Percentiles rank a stretch among this genome's conserved stretches.
phyloP scores from a whole-genome alignment of 2,888 invertebrate species.

The Drosophila infuscata region DNA sequence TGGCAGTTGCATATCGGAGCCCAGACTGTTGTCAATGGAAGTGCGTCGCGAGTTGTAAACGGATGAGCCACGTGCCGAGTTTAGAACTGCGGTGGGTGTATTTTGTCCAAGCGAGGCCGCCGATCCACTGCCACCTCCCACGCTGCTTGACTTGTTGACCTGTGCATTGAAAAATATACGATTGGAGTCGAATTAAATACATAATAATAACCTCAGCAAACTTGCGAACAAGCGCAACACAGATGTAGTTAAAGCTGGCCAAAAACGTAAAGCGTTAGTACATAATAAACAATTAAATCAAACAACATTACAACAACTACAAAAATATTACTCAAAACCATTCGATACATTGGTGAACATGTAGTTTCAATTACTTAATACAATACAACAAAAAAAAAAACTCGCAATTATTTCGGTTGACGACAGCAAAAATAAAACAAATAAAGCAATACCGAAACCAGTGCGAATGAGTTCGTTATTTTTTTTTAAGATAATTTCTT shows the following conservation, averaged over 20 bases:
- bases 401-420: constrained; percentile 11
- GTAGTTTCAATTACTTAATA: constrained; percentile 6
- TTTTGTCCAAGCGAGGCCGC: constrained; percentile 74
- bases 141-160: constrained; percentile 58
- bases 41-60: constrained; percentile 84
- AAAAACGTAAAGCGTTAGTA: constrained; percentile 67
- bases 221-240: constrained; percentile 35
- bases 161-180: constrained; percentile 41
- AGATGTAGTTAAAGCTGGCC: constrained; percentile 35
- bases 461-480: constrained; percentile 21
- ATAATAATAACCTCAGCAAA: neutral
- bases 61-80: constrained; percentile 82
- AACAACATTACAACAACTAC: constrained; percentile 41
- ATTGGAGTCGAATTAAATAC: neutral
- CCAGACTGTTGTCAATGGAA: constrained; percentile 82
- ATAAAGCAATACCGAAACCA: constrained; percentile 48
- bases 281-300: constrained; percentile 32
- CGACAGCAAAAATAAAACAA: constrained; percentile 11
- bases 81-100: constrained; percentile 77
- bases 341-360: constrained; percentile 10
- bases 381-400: neutral
- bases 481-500: neutral
- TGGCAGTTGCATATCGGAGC: constrained; percentile 80
- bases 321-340: constrained; percentile 30
- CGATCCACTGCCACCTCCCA: constrained; percentile 52